Percentiles rank a stretch among this genome's conserved stretches.
These are phyloP conservation scores for Miniopterus natalensis DNA, from an alignment of 2,113 vertebrate genomes.

Conservation along the genomic window DNA sequence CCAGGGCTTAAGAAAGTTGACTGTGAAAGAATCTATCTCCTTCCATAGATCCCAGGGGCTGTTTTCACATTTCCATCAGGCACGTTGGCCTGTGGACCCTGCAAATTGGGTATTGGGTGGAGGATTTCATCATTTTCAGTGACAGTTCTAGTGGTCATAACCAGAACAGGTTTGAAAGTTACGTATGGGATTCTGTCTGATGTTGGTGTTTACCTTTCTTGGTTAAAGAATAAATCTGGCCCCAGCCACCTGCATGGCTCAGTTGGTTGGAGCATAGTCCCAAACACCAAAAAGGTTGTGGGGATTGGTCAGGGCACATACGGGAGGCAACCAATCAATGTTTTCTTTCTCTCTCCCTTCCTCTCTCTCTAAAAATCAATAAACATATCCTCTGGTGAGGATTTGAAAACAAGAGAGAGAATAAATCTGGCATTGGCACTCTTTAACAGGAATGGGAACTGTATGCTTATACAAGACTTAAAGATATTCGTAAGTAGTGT, in stretches of 20 bases:
- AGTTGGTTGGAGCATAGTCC: too few species aligned
- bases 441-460: neutral
- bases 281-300: too few species aligned
- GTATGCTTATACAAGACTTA: neutral
- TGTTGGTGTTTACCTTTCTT: constrained; percentile 17
- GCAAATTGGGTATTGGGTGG: neutral
- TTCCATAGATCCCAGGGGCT: neutral
- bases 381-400: too few species aligned
- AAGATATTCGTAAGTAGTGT: neutral
- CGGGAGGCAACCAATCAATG: too few species aligned
- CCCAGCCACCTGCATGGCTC: too few species aligned
- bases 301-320: too few species aligned
- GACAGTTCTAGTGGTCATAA: neutral
- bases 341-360: too few species aligned
- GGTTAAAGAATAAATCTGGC: neutral
- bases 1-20: neutral
- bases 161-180: constrained; percentile 13
- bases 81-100: neutral
- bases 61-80: neutral
- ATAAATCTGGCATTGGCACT: neutral
- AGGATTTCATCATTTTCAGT: neutral
- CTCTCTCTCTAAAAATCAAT: too few species aligned
- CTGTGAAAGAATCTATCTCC: neutral
- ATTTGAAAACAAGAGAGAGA: too few species aligned
- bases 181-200: neutral